Conservation (phyloP, 2,797 vertebrate species). For the Gobio occitaniae region DNA sequence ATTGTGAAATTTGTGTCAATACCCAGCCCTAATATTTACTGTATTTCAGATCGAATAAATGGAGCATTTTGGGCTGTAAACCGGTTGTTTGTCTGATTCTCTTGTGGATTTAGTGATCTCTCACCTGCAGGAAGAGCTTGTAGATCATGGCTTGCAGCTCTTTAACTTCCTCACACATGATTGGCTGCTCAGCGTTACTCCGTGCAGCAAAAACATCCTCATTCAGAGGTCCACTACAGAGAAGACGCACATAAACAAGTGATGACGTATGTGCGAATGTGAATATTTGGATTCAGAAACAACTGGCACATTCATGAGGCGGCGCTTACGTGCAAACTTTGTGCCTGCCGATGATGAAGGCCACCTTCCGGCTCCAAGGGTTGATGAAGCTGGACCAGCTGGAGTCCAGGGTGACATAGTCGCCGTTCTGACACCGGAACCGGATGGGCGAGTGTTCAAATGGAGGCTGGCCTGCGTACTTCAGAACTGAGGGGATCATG, state of each 20-base stretch:
- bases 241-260: background rate
- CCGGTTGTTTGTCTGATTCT: too few species aligned
- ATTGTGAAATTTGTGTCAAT: too few species aligned
- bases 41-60: background rate
- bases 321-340: conserved; percentile 89
- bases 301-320: background rate
- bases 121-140: conserved; percentile 90
- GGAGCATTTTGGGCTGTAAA: background rate
- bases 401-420: conserved; percentile 89
- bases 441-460: conserved; percentile 90
- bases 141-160: conserved; percentile 91
- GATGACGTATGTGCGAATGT: background rate
- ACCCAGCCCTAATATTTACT: background rate
- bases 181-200: conserved; percentile 68
- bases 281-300: background rate
- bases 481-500: conserved; percentile 76
- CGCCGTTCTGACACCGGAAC: conserved; percentile 86
- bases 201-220: conserved; percentile 89
- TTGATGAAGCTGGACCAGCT: conserved; percentile 94
- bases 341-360: conserved; percentile 90
- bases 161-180: conserved; percentile 81
- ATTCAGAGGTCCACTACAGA: conserved; percentile 86
- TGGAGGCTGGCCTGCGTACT: conserved; percentile 82
- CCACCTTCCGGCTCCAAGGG: conserved; percentile 91
- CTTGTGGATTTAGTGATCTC: background rate